Evolutionary conservation across 2,797 vertebrate genomes (phyloP).

Genomic region (Zenarchopterus dispar): DNA sequence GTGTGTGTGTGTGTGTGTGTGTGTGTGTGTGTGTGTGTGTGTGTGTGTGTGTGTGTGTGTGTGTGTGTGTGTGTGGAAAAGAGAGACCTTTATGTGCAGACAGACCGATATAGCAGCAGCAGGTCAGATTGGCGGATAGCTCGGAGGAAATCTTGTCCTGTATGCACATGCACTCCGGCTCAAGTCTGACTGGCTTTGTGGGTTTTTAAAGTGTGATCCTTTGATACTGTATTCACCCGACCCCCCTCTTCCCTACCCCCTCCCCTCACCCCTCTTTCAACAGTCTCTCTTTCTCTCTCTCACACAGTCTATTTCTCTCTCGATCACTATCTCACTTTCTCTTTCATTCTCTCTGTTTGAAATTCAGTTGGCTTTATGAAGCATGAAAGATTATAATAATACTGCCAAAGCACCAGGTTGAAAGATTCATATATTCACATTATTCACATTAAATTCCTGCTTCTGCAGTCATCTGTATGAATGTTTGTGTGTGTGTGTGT

Average conservation of each 20-base stretch:
- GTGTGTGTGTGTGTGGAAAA: slow-evolving; percentile 4
- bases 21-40: too few species aligned
- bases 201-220: slow-evolving; percentile 52
- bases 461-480: neutral
- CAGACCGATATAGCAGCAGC: slow-evolving; percentile 29
- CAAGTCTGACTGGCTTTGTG: slow-evolving; percentile 25
- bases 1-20: too few species aligned
- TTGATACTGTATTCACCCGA: slow-evolving; percentile 61
- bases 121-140: slow-evolving; percentile 23
- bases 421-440: slow-evolving; percentile 48
- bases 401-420: slow-evolving; percentile 37
- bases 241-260: slow-evolving; percentile 44
- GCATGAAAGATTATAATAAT: slow-evolving; percentile 43
- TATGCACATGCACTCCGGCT: neutral
- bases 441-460: slow-evolving; percentile 28
- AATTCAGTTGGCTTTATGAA: slow-evolving; percentile 50
- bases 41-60: too few species aligned
- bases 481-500: neutral
- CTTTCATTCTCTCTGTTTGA: slow-evolving; percentile 36
- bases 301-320: slow-evolving; percentile 11
- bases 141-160: slow-evolving; percentile 22
- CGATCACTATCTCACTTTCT: slow-evolving; percentile 24
- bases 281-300: slow-evolving; percentile 29
- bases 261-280: slow-evolving; percentile 42
- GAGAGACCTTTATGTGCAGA: slow-evolving; percentile 25